Conservation (phyloP, 2,797 vertebrate genomes). For the Gymnopithys bicolor region DNA sequence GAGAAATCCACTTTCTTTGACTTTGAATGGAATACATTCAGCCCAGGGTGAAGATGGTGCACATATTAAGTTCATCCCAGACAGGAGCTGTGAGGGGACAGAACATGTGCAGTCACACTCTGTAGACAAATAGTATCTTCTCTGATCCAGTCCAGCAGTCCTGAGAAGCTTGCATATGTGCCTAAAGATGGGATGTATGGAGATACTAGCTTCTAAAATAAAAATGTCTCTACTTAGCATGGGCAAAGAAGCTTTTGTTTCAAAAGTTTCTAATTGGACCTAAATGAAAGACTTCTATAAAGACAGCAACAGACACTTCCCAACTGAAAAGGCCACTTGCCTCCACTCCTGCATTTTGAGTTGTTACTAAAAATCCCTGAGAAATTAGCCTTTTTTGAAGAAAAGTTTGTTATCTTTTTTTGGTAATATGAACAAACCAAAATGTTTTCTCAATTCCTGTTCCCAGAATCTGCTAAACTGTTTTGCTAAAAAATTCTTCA, state of each 20-base stretch:
- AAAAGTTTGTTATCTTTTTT: neutral
- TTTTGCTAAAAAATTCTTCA: neutral
- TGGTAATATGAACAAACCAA: neutral
- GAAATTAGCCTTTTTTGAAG: neutral
- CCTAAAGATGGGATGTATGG: neutral
- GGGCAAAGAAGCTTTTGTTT: neutral
- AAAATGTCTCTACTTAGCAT: neutral
- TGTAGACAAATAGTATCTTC: neutral
- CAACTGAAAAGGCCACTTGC: neutral
- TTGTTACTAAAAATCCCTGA: neutral
- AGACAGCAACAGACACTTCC: neutral
- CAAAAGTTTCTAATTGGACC: neutral
- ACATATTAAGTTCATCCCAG: neutral
- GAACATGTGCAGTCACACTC: neutral
- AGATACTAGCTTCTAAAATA: neutral
- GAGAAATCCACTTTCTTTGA: neutral
- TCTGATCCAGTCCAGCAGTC: neutral
- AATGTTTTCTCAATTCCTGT: neutral
- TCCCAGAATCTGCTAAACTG: neutral
- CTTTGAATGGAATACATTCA: neutral
- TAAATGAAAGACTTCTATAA: neutral
- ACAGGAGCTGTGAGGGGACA: neutral
- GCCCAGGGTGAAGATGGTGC: neutral
- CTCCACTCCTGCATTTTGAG: neutral
- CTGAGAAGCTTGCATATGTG: neutral